These are phyloP conservation scores for Hippocampus zosterae DNA, from an alignment of 2,113 vertebrate species.

Conservation along the genomic window DNA sequence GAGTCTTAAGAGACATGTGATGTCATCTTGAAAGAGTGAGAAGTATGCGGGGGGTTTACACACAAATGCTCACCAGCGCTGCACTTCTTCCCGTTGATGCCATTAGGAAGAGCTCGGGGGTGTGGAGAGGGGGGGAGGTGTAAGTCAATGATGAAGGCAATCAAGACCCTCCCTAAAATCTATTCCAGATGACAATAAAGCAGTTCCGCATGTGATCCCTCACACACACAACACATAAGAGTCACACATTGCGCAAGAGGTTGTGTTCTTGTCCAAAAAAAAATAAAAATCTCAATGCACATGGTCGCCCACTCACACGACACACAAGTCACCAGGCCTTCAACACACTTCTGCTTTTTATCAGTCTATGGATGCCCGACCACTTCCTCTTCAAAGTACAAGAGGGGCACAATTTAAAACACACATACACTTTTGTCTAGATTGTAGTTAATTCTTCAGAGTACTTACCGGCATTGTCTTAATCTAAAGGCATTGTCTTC, in stretches of 20 bases:
- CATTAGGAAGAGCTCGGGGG: conserved; percentile 1
- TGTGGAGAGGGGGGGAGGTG: background rate
- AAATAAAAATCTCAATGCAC: conserved; percentile 30
- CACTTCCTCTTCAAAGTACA: background rate
- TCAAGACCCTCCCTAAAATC: conserved; percentile 49
- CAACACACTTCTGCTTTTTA: background rate
- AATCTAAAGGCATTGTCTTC: no score
- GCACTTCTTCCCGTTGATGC: conserved; percentile 22
- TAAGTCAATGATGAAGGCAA: conserved; percentile 28
- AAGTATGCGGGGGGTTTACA: conserved; percentile 7
- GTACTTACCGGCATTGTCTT: no score
- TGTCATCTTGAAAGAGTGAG: conserved; percentile 10
- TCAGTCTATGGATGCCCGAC: no score
- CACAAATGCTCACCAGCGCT: conserved; percentile 3
- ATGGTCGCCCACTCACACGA: conserved; percentile 23
- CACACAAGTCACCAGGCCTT: conserved; percentile 9
- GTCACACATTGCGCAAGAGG: conserved; percentile 35
- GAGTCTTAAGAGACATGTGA: conserved; percentile 11
- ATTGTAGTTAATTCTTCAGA: no score
- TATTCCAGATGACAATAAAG: conserved; percentile 61
- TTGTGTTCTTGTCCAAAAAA: conserved; percentile 10
- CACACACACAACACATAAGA: conserved; percentile 28
- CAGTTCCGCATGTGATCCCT: conserved; percentile 43
- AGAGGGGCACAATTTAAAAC: background rate
- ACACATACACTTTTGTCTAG: no score